These are phyloP conservation scores for Oasisia sp. DNA, from an alignment of 2,888 invertebrate species.

Conservation along the genomic window DNA sequence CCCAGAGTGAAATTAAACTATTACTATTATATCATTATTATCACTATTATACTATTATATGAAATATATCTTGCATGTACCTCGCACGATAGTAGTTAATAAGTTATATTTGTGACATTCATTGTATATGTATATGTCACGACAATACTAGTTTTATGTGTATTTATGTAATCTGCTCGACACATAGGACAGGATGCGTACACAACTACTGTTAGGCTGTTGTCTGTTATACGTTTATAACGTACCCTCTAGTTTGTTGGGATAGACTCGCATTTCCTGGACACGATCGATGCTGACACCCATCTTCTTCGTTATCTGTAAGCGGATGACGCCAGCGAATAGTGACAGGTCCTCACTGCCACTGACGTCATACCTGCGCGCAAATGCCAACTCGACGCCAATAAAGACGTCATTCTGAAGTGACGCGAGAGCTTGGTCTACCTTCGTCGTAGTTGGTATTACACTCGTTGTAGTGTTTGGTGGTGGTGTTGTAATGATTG, in stretches of 20 bases:
- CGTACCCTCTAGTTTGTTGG: not conserved
- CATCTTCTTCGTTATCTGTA: not conserved
- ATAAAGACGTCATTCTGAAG: not conserved
- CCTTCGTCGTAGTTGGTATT: not conserved
- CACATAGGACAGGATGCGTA: not conserved
- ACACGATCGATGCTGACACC: not conserved
- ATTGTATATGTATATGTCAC: no score
- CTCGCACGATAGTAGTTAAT: no score
- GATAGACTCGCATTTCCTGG: not conserved
- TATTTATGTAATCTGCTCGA: not conserved
- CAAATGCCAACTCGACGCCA: not conserved
- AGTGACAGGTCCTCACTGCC: not conserved
- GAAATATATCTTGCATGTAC: no score
- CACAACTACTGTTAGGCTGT: no score
- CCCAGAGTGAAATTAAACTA: no score
- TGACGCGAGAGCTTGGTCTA: not conserved
- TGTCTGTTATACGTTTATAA: not conserved
- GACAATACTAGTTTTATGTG: not conserved
- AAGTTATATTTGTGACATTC: no score
- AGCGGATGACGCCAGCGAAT: not conserved
- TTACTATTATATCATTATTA: no score
- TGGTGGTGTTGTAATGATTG: not conserved
- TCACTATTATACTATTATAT: no score
- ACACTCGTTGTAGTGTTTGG: not conserved
- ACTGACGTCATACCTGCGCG: not conserved